phyloP scores from a whole-genome alignment of 2,113 vertebrate genomes.

The Catagonus wagneri region DNA sequence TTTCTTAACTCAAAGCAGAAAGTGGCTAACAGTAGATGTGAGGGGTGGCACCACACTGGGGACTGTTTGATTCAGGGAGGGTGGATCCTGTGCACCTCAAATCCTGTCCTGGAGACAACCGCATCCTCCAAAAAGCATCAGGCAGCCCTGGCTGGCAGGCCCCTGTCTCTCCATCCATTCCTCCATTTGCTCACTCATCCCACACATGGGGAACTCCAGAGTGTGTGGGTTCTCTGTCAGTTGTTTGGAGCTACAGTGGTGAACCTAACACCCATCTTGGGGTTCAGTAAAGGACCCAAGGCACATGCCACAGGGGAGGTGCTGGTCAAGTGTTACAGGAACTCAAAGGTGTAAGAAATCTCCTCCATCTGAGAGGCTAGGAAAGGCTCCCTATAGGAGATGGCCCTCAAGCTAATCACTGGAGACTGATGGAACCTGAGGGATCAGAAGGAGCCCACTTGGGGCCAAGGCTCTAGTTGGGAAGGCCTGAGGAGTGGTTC shows the following conservation, averaged over 20 bases:
- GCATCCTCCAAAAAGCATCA: not conserved
- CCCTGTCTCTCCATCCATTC: not conserved
- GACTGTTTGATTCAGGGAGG: not conserved
- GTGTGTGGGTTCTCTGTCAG: not conserved
- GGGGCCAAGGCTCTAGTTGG: not conserved
- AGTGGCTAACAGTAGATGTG: not conserved
- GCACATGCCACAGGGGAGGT: not conserved
- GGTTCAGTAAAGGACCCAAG: not conserved
- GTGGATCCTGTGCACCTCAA: not conserved
- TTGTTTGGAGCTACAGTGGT: not conserved
- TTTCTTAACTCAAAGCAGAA: not conserved
- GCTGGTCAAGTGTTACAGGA: fast-evolving
- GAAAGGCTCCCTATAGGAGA: not conserved
- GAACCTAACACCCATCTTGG: not conserved
- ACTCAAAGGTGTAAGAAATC: not conserved
- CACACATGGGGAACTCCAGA: not conserved
- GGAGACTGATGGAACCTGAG: not conserved
- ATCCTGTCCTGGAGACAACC: not conserved
- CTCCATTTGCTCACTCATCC: not conserved
- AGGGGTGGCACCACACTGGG: not conserved
- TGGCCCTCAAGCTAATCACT: not conserved
- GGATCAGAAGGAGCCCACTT: not conserved
- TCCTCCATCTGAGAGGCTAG: not conserved
- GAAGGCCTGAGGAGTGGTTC: not conserved
- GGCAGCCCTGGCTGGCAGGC: not conserved